Evolutionary conservation across 1,140 invertebrate species (phyloP).

Genomic region (Pseudomyrmex gracilis): DNA sequence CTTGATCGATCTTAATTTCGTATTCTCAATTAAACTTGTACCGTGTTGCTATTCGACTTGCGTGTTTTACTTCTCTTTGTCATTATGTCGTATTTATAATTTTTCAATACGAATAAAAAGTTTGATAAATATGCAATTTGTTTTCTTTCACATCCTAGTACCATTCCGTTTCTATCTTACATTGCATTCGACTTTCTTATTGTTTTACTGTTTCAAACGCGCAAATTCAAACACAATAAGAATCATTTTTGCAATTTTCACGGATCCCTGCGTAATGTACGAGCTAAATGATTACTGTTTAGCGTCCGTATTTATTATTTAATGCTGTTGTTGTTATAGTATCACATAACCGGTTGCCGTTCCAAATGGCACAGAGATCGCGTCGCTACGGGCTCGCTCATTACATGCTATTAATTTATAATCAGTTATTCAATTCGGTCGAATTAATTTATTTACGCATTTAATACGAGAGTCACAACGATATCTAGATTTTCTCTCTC

Average conservation of each 20-base stretch:
- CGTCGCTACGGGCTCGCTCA: constrained; percentile 44
- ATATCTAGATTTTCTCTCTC: constrained; percentile 41
- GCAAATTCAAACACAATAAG: background rate
- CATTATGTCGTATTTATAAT: constrained; percentile 28
- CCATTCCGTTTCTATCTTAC: no score
- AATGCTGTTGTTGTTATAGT: constrained; percentile 54
- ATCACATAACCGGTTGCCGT: constrained; percentile 50
- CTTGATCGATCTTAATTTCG: constrained; percentile 37
- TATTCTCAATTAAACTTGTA: constrained; percentile 50
- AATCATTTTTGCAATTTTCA: constrained; percentile 17
- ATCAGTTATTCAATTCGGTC: constrained; percentile 62
- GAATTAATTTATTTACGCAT: constrained; percentile 62
- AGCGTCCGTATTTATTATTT: constrained; percentile 56
- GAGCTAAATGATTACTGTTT: constrained; percentile 55
- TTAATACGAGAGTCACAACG: constrained; percentile 56
- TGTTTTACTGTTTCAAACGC: background rate
- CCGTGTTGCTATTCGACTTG: constrained; percentile 13
- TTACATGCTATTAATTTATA: constrained; percentile 63
- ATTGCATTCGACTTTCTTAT: background rate
- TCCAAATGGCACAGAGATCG: constrained; percentile 55
- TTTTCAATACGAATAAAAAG: constrained; percentile 6
- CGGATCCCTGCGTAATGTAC: constrained; percentile 45
- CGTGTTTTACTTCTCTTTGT: constrained; percentile 30
- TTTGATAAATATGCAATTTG: background rate
- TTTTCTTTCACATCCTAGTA: background rate